Conservation (phyloP, 2,113 vertebrate genomes). For the Triplophysa rosa region DNA sequence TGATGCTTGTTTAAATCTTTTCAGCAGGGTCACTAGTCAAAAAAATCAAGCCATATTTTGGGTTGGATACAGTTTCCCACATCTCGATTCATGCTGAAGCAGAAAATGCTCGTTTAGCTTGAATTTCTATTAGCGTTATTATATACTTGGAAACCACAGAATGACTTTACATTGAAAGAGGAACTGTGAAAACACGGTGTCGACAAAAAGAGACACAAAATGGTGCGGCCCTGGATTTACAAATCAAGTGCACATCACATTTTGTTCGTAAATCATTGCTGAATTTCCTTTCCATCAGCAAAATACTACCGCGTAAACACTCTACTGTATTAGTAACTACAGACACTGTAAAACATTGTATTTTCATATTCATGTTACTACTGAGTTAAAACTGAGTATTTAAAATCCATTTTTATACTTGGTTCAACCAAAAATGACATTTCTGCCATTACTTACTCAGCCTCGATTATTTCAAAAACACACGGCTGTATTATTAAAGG, state of each 20-base stretch:
- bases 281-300: constrained; percentile 20
- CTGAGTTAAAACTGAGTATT: too few relatives aligned
- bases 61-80: neutral
- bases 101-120: constrained; percentile 37
- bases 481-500: too few relatives aligned
- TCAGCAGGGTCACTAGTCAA: too few relatives aligned
- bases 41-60: too few relatives aligned
- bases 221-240: neutral
- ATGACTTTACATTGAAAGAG: constrained; percentile 56
- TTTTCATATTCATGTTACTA: too few relatives aligned
- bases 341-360: too few relatives aligned
- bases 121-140: constrained; percentile 15
- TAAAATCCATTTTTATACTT: too few relatives aligned
- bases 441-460: too few relatives aligned
- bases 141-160: constrained; percentile 49
- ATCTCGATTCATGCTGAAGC: neutral
- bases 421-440: too few relatives aligned
- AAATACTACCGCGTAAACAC: neutral
- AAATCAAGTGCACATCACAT: constrained; percentile 6
- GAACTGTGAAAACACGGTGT: constrained; percentile 39
- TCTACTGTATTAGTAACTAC: neutral
- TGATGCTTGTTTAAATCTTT: too few relatives aligned
- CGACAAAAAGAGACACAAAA: constrained; percentile 23
- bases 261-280: neutral
- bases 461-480: too few relatives aligned